Percentiles rank a stretch among this genome's conserved stretches.
Evolutionary conservation across 2,888 invertebrate genomes (phyloP).

Genomic region (Rhaphigaster nebulosa): DNA sequence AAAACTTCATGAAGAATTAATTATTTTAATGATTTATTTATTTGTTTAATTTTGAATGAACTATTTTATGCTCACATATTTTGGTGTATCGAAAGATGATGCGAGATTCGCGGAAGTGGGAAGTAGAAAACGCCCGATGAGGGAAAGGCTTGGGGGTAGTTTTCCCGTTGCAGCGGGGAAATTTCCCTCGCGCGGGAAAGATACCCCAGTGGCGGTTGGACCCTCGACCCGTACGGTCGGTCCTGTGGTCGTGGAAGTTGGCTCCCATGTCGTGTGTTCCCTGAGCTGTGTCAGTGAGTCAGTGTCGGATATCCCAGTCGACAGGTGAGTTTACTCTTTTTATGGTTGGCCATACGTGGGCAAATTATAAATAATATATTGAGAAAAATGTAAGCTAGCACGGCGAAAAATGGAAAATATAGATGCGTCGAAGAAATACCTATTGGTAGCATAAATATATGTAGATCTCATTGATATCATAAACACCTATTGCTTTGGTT

Average conservation of each 20-base stretch:
- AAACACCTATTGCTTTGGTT: not conserved
- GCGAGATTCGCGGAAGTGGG: not conserved
- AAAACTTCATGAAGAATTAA: no score
- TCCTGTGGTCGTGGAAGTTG: not conserved
- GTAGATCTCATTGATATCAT: not conserved
- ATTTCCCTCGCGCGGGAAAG: slow-evolving; percentile 42
- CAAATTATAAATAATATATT: not conserved
- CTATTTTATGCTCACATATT: no score
- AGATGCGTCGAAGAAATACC: not conserved
- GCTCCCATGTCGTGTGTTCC: not conserved
- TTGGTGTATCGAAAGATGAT: no score
- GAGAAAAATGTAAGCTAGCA: not conserved
- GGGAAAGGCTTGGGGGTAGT: not conserved
- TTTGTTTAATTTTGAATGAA: no score
- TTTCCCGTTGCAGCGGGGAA: not conserved
- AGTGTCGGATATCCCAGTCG: slow-evolving; percentile 39
- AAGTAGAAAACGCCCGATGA: not conserved
- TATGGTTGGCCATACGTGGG: no score
- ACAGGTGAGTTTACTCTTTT: not conserved
- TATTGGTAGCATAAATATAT: not conserved
- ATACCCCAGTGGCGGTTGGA: slow-evolving; percentile 27
- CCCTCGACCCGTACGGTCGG: not conserved
- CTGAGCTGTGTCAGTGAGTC: slow-evolving; percentile 35
- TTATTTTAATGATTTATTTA: no score
- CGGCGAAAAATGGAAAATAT: not conserved